Conservation (phyloP, 2,113 vertebrate genomes). For the Stigmatopora argus region DNA sequence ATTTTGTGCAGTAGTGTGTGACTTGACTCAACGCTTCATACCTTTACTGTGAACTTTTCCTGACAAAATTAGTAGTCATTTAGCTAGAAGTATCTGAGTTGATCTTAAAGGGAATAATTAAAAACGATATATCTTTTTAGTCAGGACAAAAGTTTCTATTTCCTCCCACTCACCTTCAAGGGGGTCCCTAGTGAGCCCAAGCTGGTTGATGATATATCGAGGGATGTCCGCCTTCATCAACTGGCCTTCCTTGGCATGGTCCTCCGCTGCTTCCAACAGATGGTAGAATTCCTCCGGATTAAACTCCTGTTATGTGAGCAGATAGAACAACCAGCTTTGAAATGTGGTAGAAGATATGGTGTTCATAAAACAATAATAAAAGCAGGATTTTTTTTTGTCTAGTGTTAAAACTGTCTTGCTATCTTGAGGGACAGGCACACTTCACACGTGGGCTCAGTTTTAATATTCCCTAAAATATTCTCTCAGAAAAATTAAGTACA, state of each 20-base stretch:
- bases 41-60: background rate
- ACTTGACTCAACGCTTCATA: background rate
- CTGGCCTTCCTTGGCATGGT: conserved; percentile 96
- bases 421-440: background rate
- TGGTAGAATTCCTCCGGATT: conserved; percentile 99
- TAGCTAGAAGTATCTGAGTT: background rate
- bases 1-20: background rate
- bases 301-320: conserved; percentile 78
- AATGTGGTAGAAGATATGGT: background rate
- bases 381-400: background rate
- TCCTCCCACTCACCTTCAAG: conserved; percentile 80
- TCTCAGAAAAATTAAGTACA: background rate
- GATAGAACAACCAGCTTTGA: background rate
- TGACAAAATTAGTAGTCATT: background rate
- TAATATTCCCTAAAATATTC: background rate
- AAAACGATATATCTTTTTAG: background rate
- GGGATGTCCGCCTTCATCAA: conserved; percentile 98
- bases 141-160: background rate
- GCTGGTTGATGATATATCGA: conserved; percentile 91
- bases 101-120: background rate
- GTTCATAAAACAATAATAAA: background rate
- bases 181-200: conserved; percentile 96
- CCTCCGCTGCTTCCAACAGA: conserved; percentile 95
- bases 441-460: background rate
- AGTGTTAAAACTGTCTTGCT: background rate